phyloP scores from a whole-genome alignment of 2,888 invertebrate species.

The Phengaris alcon region DNA sequence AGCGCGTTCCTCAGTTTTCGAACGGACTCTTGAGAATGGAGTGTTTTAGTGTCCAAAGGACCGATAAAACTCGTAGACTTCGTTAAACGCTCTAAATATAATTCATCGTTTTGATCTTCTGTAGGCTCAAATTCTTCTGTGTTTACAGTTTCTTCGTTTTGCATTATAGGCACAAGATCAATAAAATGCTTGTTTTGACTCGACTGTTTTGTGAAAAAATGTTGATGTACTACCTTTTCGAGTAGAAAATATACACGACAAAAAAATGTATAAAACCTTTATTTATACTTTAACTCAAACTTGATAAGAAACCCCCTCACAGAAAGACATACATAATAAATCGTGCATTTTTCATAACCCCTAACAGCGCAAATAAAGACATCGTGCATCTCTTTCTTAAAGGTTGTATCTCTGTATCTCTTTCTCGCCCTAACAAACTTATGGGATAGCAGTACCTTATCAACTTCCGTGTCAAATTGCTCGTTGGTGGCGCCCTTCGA shows the following conservation, averaged over 20 bases:
- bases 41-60: too few relatives aligned
- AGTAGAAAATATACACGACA: too few relatives aligned
- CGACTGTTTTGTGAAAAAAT: not conserved
- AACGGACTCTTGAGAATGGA: not conserved
- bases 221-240: not conserved
- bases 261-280: too few relatives aligned
- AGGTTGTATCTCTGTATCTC: not conserved
- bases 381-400: not conserved
- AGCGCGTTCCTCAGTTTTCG: not conserved
- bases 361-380: too few relatives aligned
- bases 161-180: not conserved
- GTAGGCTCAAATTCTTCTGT: not conserved
- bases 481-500: conserved; percentile 83
- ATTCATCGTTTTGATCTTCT: not conserved
- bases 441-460: conserved; percentile 80
- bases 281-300: too few relatives aligned
- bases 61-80: not conserved
- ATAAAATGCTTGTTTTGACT: not conserved
- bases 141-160: not conserved
- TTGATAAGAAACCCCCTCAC: too few relatives aligned
- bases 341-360: too few relatives aligned
- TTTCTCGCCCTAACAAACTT: not conserved
- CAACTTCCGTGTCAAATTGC: conserved; percentile 92
- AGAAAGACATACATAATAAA: too few relatives aligned
- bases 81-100: not conserved